Evolutionary conservation across 1,140 invertebrate genomes (phyloP), one percentile per base, ranked within the genome.

Genomic region (Triops longicaudatus): DNA sequence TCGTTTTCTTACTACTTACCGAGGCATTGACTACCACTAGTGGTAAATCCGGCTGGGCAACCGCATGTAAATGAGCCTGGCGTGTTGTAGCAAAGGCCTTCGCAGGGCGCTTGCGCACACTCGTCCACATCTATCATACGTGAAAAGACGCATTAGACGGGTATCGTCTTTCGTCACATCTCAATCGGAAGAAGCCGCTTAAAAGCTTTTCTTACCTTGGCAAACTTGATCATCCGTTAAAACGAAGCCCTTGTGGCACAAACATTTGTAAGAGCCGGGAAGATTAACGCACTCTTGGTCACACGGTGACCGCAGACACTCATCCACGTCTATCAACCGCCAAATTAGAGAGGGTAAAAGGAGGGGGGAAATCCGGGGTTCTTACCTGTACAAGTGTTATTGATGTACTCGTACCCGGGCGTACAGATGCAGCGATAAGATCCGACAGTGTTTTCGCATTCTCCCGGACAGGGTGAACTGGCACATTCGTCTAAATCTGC

Each of bases 401-500:
- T 83, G 78, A 86, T 84, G 28, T 85, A 85, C 80, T 88, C 87
- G 80, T 90, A 92, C 10, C 92, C 92, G 78, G 88, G 86, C 78
- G 90, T 89, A 82, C 95, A 97, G 26, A 88, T 87, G 82, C 95
- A 97, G 73, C 89, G 88, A 83, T 90, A 96, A 14, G 92, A 92
- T 3, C 95, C 95, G 3, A 89, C 84, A 1, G 90, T 91, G 83
- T 97, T 97, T n/a, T 91, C 84, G 82, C 95, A 96, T 14, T 88
- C 77, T 9, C 42, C 73, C 26, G 77, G 44, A 63, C 77, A 75
- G 14, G 74, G 77, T 31, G 43, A 43, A 37, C 27, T 86, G 0
- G 84, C 82, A 80, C 91, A 93, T 81, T 93, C 92, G 81, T 93
- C 88, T 12, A 92, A 85, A 82, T 91, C 90, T 82, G 83, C 92